Base-by-base conservation (phyloP, 1,140 invertebrate genomes). In the Hydropsyche tenuis region DNA sequence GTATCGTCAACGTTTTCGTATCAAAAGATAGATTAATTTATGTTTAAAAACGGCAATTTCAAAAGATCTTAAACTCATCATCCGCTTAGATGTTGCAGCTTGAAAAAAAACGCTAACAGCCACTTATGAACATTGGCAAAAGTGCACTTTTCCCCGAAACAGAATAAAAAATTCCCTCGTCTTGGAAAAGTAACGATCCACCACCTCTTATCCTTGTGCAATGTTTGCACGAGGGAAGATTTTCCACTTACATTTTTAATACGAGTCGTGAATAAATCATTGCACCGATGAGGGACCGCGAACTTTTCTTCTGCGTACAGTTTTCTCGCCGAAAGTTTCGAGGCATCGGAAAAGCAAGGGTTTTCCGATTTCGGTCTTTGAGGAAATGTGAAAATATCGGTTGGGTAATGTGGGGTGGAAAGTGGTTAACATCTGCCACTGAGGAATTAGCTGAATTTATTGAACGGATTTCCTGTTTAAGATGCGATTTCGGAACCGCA, bases 231-330 rank as follows among this genome's bases (percentile, higher is more conserved):
- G 11, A 51, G 70, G 70, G 56, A 23, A 53, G 66, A 65, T 73
- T 76, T 76, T 76, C 75, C 72, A 76, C 72, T 76, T 77, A 69
- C 73, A 77, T 77, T 77, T 77, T 77, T 77, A 77, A 77, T 74
- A 73, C 72, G 68, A 65, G 71, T 53, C 62, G 16, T 74, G 76
- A 74, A 77, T 77, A 77, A 77, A 75, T 77, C 73, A 77, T 77
- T 72, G 71, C 73, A 45, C 69, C 23, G 45, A 63, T 7, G 14
- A 60, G 48, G 48, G 48, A 1, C 9, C 16, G 48, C 56, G 22
- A 25, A 60, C 56, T 60, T 60, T 53, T 23, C 30, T 37, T 37
- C 30, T 4, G 30, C 30, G 9, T 9, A 37, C 51, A 56, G 11
- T 48, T 48, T 18, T 18, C 48, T 53, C 48, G 5, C 48, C 14